phyloP scores from a whole-genome alignment of 2,888 invertebrate species.

The Pseudanteris insignis region DNA sequence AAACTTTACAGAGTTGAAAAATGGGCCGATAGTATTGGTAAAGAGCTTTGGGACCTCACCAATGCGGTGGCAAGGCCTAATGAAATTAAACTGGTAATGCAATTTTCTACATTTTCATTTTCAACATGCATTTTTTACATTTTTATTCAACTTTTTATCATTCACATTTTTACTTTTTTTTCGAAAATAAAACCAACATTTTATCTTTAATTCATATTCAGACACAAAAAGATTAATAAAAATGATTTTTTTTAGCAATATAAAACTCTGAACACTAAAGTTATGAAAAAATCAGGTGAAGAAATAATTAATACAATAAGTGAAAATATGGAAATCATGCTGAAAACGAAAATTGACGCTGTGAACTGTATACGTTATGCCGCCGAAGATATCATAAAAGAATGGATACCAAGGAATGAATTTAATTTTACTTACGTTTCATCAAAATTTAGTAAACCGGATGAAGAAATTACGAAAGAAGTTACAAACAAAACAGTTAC shows the following conservation, averaged over 20 bases:
- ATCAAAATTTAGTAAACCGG: slow-evolving; percentile 78
- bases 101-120: too few species aligned
- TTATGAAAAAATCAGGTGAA: slow-evolving; percentile 81
- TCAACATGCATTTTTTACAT: not conserved
- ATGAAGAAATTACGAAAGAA: slow-evolving; percentile 39
- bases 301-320: slow-evolving; percentile 82
- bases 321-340: slow-evolving; percentile 83
- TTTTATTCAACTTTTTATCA: slow-evolving; percentile 2
- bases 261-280: slow-evolving; percentile 79
- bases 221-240: too few species aligned
- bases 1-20: slow-evolving; percentile 75
- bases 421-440: slow-evolving; percentile 76
- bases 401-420: slow-evolving; percentile 65
- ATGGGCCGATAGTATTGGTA: slow-evolving; percentile 83
- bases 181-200: too few species aligned
- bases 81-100: slow-evolving; percentile 78
- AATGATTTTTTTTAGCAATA: slow-evolving; percentile 72
- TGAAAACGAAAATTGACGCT: slow-evolving; percentile 89
- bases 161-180: too few species aligned
- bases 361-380: slow-evolving; percentile 82
- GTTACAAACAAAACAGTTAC: slow-evolving; percentile 16
- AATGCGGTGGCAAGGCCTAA: slow-evolving; percentile 79
- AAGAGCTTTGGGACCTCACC: slow-evolving; percentile 82
- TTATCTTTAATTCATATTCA: too few species aligned
- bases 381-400: slow-evolving; percentile 77